Base-by-base conservation (phyloP, 2,113 vertebrate species). In the Hippoglossus stenolepis region DNA sequence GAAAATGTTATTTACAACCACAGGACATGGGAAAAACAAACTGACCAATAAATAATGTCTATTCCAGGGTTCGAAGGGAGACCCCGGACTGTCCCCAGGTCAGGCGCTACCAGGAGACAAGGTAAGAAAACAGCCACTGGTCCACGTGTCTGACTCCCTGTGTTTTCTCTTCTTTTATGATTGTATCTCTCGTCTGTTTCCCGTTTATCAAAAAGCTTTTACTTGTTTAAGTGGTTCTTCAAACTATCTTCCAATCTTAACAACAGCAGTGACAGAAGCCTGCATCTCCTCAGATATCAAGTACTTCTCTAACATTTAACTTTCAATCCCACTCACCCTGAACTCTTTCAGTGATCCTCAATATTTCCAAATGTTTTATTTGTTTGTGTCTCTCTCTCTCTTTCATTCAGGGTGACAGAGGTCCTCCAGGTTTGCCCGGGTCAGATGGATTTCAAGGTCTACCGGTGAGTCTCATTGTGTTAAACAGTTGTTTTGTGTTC, bases 11-110 rank as follows among this genome's bases (percentile, higher is more conserved):
- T 54, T 54, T n/a, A 54, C 51, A 21, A 54, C 51, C 51, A 11
- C 21, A 5, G 21, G 54, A 57, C 8, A 21, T 2, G 20, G 11
- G 18, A 54, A 54, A 54, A 54, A 54, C 21, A 57, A 57, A 57
- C n/a, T 11, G 18, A n/a, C 20, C 9, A 24, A 57, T 8, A 24
- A 23, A 23, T 23, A 13, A 13, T 60, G 80, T 83, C 45, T 92
- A 7, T 56, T 3, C 53, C 65, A 99, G 98, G 98, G 97, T 45
- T 90, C 91, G 79, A 99, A 99, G 92, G 98, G 98, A 87, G 97
- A 99, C 80, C 95, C 97, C 7, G 98, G 98, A 68, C 88, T 96
- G 60, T 98, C 97, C 45, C 97, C 97, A 73, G 96, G 94, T 57
- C 95, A 95, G 87, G 96, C 96, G 68, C 86, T 93, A 79, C 56